A percentile compares a stretch with the other conserved stretches of the same genome.
phyloP scores from a whole-genome alignment of 1,140 invertebrate genomes.

The Piezodorus guildinii region DNA sequence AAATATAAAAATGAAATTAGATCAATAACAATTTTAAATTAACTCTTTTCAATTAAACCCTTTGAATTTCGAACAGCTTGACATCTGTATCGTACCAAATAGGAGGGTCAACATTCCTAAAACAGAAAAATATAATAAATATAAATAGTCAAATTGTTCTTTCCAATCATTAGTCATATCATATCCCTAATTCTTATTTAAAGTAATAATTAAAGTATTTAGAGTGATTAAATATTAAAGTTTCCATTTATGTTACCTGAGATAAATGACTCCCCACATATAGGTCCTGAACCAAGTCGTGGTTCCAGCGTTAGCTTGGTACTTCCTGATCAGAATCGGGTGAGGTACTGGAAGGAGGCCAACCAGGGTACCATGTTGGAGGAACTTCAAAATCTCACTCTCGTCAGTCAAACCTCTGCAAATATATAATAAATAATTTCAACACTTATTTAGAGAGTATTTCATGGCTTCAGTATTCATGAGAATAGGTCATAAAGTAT shows the following conservation, averaged over 20 bases:
- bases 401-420: constrained; percentile 95
- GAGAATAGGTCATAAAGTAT: too few species aligned
- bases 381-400: constrained; percentile 96
- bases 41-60: constrained; percentile 46
- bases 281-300: constrained; percentile 99
- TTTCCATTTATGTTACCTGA: constrained; percentile 48
- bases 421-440: constrained; percentile 27
- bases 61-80: constrained; percentile 94
- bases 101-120: constrained; percentile 92
- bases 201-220: not conserved
- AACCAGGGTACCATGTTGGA: constrained; percentile 97
- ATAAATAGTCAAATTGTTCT: not conserved
- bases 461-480: too few species aligned
- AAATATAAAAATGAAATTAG: too few species aligned
- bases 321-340: constrained; percentile 96
- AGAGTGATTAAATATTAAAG: too few species aligned
- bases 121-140: constrained; percentile 35
- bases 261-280: constrained; percentile 98
- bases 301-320: constrained; percentile 95
- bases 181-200: not conserved
- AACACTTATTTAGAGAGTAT: too few species aligned
- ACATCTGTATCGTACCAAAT: constrained; percentile 99
- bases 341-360: constrained; percentile 96
- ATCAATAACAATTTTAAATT: too few species aligned
- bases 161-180: not conserved